A percentile compares a stretch with the other conserved stretches of the same genome.
Conservation (phyloP, 2,888 invertebrate genomes). For the Galerucella nymphaeae region DNA sequence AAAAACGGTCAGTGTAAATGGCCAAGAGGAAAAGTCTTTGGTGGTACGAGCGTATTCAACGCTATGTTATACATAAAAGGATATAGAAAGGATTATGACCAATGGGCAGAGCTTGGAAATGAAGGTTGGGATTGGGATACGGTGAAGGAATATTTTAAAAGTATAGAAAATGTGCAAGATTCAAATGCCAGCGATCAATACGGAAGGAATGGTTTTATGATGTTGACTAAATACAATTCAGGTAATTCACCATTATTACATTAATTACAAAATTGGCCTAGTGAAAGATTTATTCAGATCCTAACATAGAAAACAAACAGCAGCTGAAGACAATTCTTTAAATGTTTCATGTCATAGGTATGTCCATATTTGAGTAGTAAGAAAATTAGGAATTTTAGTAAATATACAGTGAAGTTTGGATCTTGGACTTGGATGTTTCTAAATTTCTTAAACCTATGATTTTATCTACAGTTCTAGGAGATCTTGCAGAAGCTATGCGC, state of each 20-base stretch:
- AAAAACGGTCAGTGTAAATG: conserved; percentile 64
- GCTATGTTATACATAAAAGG: conserved; percentile 75
- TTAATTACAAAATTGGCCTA: no score
- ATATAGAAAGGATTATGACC: conserved; percentile 73
- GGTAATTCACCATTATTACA: conserved; percentile 40
- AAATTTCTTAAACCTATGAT: no score
- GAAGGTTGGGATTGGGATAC: conserved; percentile 70
- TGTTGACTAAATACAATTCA: conserved; percentile 62
- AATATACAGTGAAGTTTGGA: no score
- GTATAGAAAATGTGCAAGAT: conserved; percentile 58
- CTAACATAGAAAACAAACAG: no score
- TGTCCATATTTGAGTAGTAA: no score
- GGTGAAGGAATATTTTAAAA: conserved; percentile 65
- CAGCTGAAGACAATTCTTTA: no score
- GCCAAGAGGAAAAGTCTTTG: conserved; percentile 73
- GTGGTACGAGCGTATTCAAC: conserved; percentile 74
- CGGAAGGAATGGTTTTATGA: conserved; percentile 65
- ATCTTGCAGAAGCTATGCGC: conserved; percentile 54
- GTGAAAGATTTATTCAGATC: no score
- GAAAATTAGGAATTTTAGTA: no score
- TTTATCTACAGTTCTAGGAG: conserved; percentile 24
- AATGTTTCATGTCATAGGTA: no score
- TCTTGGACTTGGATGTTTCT: no score
- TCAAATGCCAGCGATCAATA: conserved; percentile 57
- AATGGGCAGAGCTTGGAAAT: conserved; percentile 72